phyloP scores from a whole-genome alignment of 2,797 vertebrate species.

The Acanthurus lineatus region DNA sequence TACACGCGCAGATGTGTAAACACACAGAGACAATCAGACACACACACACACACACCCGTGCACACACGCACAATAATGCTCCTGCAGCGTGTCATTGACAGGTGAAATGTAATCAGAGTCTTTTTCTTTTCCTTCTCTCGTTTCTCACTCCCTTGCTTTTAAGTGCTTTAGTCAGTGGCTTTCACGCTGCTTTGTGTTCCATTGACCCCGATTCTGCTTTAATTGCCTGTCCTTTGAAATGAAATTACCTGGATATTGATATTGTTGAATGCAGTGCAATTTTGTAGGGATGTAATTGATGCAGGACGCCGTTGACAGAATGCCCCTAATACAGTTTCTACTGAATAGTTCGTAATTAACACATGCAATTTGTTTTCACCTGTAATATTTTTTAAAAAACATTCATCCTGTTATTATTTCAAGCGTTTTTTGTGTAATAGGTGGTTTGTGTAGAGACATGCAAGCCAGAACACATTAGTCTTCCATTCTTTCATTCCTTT shows the following conservation, averaged over 20 bases:
- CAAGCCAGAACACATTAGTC: slow-evolving; percentile 7
- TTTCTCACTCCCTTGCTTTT: slow-evolving; percentile 83
- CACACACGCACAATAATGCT: slow-evolving; percentile 78
- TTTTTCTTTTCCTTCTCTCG: slow-evolving; percentile 77
- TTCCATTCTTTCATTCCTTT: neutral
- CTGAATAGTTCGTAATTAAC: slow-evolving; percentile 74
- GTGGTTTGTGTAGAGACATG: slow-evolving; percentile 23
- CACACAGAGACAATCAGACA: slow-evolving; percentile 56
- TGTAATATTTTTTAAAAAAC: slow-evolving; percentile 38
- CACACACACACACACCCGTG: slow-evolving; percentile 2
- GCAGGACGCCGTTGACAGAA: slow-evolving; percentile 71
- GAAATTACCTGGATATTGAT: slow-evolving; percentile 86
- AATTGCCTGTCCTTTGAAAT: slow-evolving; percentile 85
- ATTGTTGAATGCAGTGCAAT: slow-evolving; percentile 80
- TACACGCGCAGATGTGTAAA: slow-evolving; percentile 61
- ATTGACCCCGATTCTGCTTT: slow-evolving; percentile 83
- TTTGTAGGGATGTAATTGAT: slow-evolving; percentile 79
- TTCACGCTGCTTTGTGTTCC: slow-evolving; percentile 83
- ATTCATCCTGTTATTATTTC: slow-evolving; percentile 53
- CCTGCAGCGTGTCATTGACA: slow-evolving; percentile 87
- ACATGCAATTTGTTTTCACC: slow-evolving; percentile 66
- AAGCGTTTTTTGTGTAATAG: slow-evolving; percentile 14
- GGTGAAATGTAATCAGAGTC: slow-evolving; percentile 86
- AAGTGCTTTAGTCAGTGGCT: slow-evolving; percentile 84
- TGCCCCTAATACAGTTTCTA: slow-evolving; percentile 70